phyloP scores from a whole-genome alignment of 2,797 vertebrate genomes.

The Pantherophis alleghaniensis region DNA sequence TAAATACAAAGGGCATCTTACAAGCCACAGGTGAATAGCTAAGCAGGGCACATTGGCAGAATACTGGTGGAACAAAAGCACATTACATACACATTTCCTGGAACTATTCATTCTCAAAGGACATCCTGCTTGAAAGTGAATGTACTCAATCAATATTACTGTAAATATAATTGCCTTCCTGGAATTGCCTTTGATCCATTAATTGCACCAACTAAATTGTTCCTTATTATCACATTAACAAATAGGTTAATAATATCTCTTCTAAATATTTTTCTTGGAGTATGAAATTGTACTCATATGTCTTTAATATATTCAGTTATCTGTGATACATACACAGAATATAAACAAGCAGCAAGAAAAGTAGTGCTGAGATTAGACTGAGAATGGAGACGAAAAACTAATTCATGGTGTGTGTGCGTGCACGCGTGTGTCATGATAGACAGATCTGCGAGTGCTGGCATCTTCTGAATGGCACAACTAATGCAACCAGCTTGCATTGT shows the following conservation, averaged over 20 bases:
- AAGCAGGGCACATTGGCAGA: not conserved
- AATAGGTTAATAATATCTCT: not conserved
- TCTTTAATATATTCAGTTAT: not conserved
- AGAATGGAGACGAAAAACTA: not conserved
- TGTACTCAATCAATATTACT: not conserved
- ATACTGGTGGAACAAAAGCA: not conserved
- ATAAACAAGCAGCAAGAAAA: not conserved
- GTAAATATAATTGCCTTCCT: not conserved
- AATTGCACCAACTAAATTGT: not conserved
- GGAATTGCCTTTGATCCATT: not conserved
- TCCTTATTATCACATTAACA: not conserved
- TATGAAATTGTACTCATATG: not conserved
- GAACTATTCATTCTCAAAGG: not conserved
- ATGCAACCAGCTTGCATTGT: not conserved
- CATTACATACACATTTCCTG: not conserved
- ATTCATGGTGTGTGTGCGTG: too few species aligned
- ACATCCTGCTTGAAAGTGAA: not conserved
- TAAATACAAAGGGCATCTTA: not conserved
- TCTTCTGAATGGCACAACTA: not conserved
- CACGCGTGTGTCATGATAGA: not conserved
- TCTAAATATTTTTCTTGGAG: not conserved
- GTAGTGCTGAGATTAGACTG: not conserved
- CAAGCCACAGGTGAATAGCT: rapidly evolving
- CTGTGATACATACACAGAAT: not conserved
- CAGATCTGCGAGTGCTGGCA: not conserved